Conservation (phyloP, 2,888 invertebrate genomes). For the Pseudococcus jackbeardsleyi region DNA sequence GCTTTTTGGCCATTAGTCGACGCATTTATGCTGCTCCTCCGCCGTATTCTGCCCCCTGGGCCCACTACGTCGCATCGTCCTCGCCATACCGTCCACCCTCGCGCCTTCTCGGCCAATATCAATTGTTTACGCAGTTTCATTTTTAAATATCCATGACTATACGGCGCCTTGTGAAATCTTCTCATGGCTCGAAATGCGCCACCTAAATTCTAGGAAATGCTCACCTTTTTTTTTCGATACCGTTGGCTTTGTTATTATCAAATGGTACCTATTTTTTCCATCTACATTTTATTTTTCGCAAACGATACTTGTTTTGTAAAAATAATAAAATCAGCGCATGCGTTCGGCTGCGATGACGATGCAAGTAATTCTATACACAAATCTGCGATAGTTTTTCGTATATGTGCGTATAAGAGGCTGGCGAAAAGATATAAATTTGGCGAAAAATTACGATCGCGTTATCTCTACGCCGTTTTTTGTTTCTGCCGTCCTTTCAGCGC, state of each 20-base stretch:
- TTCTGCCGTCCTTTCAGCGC: not conserved
- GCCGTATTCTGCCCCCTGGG: not conserved
- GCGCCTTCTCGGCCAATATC: not conserved
- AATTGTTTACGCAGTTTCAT: slow-evolving; percentile 36
- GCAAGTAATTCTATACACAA: not conserved
- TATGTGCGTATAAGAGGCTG: not conserved
- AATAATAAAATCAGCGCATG: not conserved
- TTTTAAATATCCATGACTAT: slow-evolving; percentile 32
- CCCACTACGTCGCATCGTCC: not conserved
- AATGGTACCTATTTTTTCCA: not conserved
- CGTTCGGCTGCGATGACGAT: not conserved
- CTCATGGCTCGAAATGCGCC: not conserved
- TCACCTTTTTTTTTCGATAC: not conserved
- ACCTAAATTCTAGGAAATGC: slow-evolving; percentile 1
- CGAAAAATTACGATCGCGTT: not conserved
- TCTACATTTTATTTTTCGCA: not conserved
- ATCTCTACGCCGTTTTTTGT: not conserved
- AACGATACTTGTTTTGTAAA: not conserved
- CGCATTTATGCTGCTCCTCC: slow-evolving; percentile 1
- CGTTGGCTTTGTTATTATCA: not conserved
- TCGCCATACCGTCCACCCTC: not conserved
- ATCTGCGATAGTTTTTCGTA: not conserved
- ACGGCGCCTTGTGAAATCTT: slow-evolving; percentile 10
- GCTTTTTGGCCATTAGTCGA: slow-evolving; percentile 21
- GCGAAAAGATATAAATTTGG: not conserved